A percentile compares a stretch with the other conserved stretches of the same genome.
Conservation (phyloP, 2,797 vertebrate genomes). For the Sciurus carolinensis region DNA sequence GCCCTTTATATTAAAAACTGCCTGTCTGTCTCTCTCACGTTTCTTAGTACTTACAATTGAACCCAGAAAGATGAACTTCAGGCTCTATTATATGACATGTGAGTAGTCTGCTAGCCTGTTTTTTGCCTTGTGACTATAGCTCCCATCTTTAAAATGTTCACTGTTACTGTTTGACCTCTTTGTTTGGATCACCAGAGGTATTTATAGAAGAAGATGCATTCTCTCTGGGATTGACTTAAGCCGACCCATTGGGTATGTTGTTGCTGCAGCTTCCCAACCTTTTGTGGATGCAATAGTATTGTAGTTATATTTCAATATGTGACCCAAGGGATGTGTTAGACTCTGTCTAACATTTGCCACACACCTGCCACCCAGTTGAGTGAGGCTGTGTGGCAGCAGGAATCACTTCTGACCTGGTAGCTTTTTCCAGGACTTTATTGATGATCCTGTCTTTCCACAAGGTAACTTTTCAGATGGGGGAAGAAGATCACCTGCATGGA, state of each 20-base stretch:
- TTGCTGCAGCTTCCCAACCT: neutral
- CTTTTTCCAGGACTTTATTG: constrained; percentile 18
- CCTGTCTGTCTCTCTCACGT: neutral
- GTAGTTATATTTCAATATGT: constrained; percentile 66
- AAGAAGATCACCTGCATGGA: neutral
- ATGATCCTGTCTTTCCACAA: constrained; percentile 15
- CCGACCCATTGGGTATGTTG: neutral
- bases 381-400: neutral
- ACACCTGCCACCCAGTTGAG: neutral
- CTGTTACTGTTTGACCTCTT: neutral
- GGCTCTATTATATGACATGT: neutral
- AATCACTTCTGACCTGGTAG: neutral
- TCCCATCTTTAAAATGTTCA: neutral
- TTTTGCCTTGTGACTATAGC: neutral
- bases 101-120: neutral
- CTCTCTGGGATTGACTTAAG: constrained; percentile 65
- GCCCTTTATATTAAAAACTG: neutral
- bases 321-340: neutral
- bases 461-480: neutral
- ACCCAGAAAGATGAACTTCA: neutral
- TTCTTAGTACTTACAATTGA: neutral
- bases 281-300: constrained; percentile 14
- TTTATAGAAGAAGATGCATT: neutral
- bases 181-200: neutral
- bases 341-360: neutral